Evolutionary conservation across 2,113 vertebrate genomes (phyloP), one percentile per base, ranked within the genome.

Genomic region (Cyprinodon variegatus): DNA sequence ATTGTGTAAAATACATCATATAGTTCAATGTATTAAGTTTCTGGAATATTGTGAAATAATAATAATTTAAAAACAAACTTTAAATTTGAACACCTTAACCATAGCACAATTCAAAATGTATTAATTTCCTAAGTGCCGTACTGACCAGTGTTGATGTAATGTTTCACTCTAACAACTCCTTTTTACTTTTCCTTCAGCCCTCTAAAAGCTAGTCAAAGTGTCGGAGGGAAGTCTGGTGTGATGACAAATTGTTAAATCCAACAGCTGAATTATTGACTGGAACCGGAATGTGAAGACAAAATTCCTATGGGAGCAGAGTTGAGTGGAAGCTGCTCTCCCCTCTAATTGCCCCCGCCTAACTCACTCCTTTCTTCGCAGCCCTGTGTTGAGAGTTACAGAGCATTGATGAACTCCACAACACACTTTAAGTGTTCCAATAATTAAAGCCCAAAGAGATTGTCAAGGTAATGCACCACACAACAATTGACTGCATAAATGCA

Each of bases 311-410:
- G 88, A 86, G 38, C 0, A 53, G 76, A 85, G 85, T 68, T 86
- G 64, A 66, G 86, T 86, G 70, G 87, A 88, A 90, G 84, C 82
- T 78, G 64, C 88, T 90, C 86, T 78, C 70, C 68, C 76, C 79
- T 88, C 81, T 91, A 93, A 93, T 92, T 91, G 86, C 85, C 81
- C 88, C 68, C 76, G 71, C 68, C 74, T 70, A 65, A 68, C 81
- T 87, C 29, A 8, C 74, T 75, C 81, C 36, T 65, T 78, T 83
- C 77, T 79, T 79, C 74, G 83, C 82, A 87, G 82, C 68, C 61
- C 41, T 36, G 73, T 80, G 82, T 76, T 48, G 73, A 83, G 78
- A 85, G 78, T 78, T 87, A 68, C 73, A 41, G 60, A 77, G 79
- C 74, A 15, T 79, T 75, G 85, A 83, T 91, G 85, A 90, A 90